phyloP scores from a whole-genome alignment of 2,113 vertebrate species.

The Gallinago paraguaiae region DNA sequence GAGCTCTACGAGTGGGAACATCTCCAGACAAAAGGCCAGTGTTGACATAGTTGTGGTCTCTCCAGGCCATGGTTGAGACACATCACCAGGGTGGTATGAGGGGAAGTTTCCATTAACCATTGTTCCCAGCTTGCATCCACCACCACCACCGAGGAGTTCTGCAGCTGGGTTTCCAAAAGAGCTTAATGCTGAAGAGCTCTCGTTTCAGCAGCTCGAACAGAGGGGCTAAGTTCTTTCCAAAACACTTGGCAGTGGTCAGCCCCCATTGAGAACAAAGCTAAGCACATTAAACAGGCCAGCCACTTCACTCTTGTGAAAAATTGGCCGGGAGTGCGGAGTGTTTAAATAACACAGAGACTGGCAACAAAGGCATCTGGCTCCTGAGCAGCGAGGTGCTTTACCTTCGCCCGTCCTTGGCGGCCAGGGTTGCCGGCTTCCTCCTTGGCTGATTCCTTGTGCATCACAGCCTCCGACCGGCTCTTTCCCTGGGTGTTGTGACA shows the following conservation, averaged over 20 bases:
- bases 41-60: slow-evolving; percentile 48
- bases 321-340: not conserved
- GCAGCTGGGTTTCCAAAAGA: slow-evolving; percentile 48
- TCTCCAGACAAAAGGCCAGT: slow-evolving; percentile 40
- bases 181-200: slow-evolving; percentile 26
- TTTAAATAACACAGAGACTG: not conserved
- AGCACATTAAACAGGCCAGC: slow-evolving; percentile 12
- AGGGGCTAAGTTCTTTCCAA: slow-evolving; percentile 36
- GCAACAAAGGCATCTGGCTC: not conserved
- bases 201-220: slow-evolving; percentile 16
- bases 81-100: slow-evolving; percentile 49
- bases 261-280: slow-evolving; percentile 38
- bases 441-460: not conserved
- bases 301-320: not conserved
- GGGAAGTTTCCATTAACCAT: slow-evolving; percentile 60
- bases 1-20: not conserved
- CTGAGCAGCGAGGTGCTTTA: not conserved
- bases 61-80: not conserved
- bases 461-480: not conserved
- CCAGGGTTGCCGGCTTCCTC: not conserved
- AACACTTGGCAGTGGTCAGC: not conserved
- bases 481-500: slow-evolving; percentile 4
- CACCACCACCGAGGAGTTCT: not conserved
- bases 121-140: slow-evolving; percentile 44
- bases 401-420: not conserved